Evolutionary conservation across 2,888 invertebrate species (phyloP), one percentile per base, ranked within the genome.

Genomic region (Therioaphis trifolii): DNA sequence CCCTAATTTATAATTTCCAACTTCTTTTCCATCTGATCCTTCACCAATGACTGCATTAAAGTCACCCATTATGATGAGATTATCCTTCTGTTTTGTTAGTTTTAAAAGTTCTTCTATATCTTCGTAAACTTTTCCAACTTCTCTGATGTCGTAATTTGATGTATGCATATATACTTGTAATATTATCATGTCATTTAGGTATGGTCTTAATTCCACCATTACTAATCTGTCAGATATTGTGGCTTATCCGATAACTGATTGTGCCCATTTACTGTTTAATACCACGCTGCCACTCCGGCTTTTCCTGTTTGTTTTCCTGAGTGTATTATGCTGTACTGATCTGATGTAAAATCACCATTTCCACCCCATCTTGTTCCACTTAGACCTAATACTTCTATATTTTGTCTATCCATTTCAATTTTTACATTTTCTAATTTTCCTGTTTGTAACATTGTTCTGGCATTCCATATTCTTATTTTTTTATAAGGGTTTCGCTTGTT

Each of bases 41-140:
- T 77, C 69, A 52, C 77, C 55, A 35, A 84, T 76, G 15, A 69
- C 68, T 29, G 58, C 58, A 74, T 82, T 82, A 35, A 55, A 82
- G n/a, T 66, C 66, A 29, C 66, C 21, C 66, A 35, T 66, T 35
- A 66, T 66, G 35, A 66, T 66, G 35, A 66, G 58, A 58, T 58
- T 58, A 58, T 58, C 58, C 58, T 58, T 58, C 12, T 58, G 21
- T 58, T 58, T 58, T 29, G 66, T 66, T 66, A 66, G 66, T 35
- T 66, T 66, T 66, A 66, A 35, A 66, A 66, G 66, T 66, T 66
- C 35, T 66, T 66, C 66, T 66, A 35, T 66, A 66, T 66, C 66
- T 66, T 66, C 35, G 66, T 66, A 69, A 69, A 69, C n/a, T 69
- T 69, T 58, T n/a, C n/a, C 43, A 58, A 75, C 35, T 75, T 75